Percentiles rank a stretch among this genome's conserved stretches.
These are phyloP conservation scores for Mythimna lalbum DNA, from an alignment of 2,888 invertebrate species.

Conservation along the genomic window DNA sequence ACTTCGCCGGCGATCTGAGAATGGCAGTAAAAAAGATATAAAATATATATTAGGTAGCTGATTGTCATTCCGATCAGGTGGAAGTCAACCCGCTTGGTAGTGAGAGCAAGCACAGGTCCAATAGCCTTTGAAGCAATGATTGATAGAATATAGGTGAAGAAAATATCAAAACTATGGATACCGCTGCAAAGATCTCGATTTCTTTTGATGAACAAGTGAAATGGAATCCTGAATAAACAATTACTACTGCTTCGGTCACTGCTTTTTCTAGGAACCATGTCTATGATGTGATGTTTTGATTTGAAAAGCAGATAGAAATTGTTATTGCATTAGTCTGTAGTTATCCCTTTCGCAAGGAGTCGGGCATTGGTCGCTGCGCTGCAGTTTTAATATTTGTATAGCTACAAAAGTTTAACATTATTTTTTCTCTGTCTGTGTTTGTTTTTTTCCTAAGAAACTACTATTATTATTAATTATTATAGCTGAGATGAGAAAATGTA, in stretches of 20 bases:
- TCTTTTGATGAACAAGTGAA: neutral
- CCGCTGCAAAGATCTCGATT: neutral
- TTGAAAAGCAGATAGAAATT: no score
- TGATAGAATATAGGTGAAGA: neutral
- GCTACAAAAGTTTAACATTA: no score
- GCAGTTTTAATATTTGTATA: no score
- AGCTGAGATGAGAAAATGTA: neutral
- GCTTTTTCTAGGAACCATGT: neutral
- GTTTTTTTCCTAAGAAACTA: no score
- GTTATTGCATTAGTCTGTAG: no score
- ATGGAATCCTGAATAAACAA: neutral
- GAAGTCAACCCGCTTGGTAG: neutral
- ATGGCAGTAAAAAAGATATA: slow-evolving; percentile 43
- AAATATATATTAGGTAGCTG: slow-evolving; percentile 38
- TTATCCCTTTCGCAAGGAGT: no score
- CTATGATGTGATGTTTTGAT: neutral
- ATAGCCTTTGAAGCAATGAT: neutral
- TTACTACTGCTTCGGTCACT: neutral
- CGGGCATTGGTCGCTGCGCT: no score
- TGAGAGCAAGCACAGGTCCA: neutral
- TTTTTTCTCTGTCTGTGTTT: no score
- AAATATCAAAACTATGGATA: neutral
- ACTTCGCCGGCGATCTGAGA: slow-evolving; percentile 34
- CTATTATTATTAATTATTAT: no score
- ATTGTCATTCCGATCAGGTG: slow-evolving; percentile 45